Percentiles rank a stretch among this genome's conserved stretches.
These are phyloP conservation scores for Taurulus bubalis DNA, from an alignment of 2,113 vertebrate genomes.

Conservation along the genomic window DNA sequence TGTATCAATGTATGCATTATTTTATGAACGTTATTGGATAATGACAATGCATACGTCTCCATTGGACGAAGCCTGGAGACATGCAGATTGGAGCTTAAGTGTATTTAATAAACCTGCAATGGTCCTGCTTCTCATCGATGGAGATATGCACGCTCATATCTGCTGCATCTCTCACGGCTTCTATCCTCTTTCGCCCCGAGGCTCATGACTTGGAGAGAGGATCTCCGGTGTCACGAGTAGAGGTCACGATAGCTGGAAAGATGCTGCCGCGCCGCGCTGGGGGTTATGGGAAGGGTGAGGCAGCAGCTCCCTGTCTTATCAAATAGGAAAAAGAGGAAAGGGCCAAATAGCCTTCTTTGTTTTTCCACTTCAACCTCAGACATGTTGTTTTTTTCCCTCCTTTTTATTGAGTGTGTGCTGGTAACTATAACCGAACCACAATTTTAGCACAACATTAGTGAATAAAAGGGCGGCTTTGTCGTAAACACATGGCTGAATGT, in stretches of 20 bases:
- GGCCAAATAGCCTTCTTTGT: constrained; percentile 28
- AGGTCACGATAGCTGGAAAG: constrained; percentile 33
- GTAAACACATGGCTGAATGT: constrained; percentile 27
- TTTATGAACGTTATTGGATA: not conserved
- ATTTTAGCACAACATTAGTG: not conserved
- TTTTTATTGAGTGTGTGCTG: not conserved
- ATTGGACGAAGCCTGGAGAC: not conserved
- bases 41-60: not conserved
- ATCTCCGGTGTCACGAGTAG: constrained; percentile 50
- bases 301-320: constrained; percentile 28
- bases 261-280: constrained; percentile 39
- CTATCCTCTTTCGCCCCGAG: constrained; percentile 31
- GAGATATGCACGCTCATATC: not conserved
- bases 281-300: constrained; percentile 70
- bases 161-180: constrained; percentile 19
- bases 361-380: constrained; percentile 19
- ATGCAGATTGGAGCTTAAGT: too few relatives aligned
- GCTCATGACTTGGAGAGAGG: constrained; percentile 51
- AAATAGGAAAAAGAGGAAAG: constrained; percentile 27
- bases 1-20: too few relatives aligned
- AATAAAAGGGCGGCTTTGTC: constrained; percentile 53
- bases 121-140: not conserved
- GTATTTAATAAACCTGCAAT: not conserved
- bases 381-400: not conserved
- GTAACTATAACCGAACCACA: constrained; percentile 27